Base-by-base conservation (phyloP, 1,140 invertebrate genomes). In the Atta cephalotes region DNA sequence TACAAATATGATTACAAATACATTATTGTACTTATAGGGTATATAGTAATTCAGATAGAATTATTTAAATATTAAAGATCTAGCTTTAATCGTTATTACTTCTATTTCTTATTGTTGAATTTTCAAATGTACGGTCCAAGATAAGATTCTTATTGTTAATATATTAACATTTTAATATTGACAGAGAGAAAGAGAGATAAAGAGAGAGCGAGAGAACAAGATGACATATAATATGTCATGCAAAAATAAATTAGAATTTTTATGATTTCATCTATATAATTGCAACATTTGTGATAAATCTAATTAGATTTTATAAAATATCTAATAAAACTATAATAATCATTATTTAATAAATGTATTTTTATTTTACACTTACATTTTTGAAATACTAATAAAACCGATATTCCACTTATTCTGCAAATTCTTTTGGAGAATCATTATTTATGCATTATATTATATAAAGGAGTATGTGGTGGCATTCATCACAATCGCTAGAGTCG, bases 401-500 rank as follows among this genome's bases (percentile, higher is more conserved):
- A 63, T 62, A 49, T 63, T 21, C 12, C 70, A 81, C 4, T 3
- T 45, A 71, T 25, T 62, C 4, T 72, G 18, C 25, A 49, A 6
- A 35, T 63, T 76, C 39, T 82, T 45, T 45, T 31, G 18, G 3
- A 63, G 49, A 16, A 0, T 71, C 58, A 56, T 72, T 4, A 58
- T 82, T 82, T 60, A 74, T 4, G 6, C 56, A 74, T 49, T 82
- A 66, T 78, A 74, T 49, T 82, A 62, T 78, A 3, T 68, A 60
- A 35, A 49, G 21, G 7, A n/a, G 5, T 51, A 56, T 58, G 16
- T 58, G 16, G 10, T 45, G 21, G 74, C 31, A 86, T 53, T 45
- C 21, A 87, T 86, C 89, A 86, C 86, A 91, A 92, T 91, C 82
- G 39, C 9, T 91, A 93, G 85, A 93, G 96, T 95, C 95, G 96